Conservation (phyloP, 53 echinoderm and acorn worm genomes). For the Apostichopus leukothele region DNA sequence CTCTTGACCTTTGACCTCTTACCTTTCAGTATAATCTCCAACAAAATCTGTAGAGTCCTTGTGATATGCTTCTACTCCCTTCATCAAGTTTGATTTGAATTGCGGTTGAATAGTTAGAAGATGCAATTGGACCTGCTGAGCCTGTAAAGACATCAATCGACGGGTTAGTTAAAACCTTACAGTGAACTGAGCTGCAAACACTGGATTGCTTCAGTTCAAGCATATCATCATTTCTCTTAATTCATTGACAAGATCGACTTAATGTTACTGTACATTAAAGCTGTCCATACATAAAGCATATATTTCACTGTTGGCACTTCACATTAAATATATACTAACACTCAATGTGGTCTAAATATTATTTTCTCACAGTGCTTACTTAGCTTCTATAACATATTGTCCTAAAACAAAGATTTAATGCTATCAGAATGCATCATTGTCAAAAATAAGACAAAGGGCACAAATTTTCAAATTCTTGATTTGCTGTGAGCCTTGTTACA, state of each 20-base stretch:
- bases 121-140: constrained; percentile 74
- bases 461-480: background rate
- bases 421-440: background rate
- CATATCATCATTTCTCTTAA: no score
- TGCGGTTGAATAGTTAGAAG: constrained; percentile 87
- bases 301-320: no score
- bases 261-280: no score
- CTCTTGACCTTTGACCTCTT: constrained; percentile 20
- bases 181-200: background rate
- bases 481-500: background rate
- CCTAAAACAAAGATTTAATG: no score
- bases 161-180: background rate
- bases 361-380: no score
- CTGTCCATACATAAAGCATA: no score
- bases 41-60: constrained; percentile 69
- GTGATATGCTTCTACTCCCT: constrained; percentile 73
- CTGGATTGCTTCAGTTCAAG: background rate
- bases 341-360: no score
- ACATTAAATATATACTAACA: no score
- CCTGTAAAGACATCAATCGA: constrained; percentile 49
- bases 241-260: no score
- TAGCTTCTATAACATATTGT: no score
- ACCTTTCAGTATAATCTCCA: constrained; percentile 83
- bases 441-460: background rate
- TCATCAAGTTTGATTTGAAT: constrained; percentile 86